Conservation (phyloP, 2,113 vertebrate genomes). For the Vicugna pacos region DNA sequence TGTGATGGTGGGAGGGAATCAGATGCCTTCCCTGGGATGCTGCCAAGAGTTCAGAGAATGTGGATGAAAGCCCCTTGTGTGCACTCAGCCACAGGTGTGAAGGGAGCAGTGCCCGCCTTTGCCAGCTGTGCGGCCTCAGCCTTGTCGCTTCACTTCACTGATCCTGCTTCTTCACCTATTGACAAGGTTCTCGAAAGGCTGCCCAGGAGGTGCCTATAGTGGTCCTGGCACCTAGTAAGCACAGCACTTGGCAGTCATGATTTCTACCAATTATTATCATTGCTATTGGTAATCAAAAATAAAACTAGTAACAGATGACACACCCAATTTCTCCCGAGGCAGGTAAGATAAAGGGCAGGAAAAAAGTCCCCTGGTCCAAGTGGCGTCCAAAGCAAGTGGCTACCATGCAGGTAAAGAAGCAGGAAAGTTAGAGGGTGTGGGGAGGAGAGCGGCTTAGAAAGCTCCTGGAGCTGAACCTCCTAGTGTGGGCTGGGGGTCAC, state of each 20-base stretch:
- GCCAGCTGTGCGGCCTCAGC: not conserved
- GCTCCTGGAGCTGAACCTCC: no score
- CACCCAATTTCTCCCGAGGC: not conserved
- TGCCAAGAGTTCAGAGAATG: not conserved
- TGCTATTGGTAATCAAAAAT: not conserved
- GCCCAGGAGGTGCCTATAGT: not conserved
- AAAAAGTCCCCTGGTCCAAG: not conserved
- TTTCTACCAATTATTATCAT: not conserved
- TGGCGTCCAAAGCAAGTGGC: not conserved
- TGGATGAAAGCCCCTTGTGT: not conserved
- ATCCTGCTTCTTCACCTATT: not conserved
- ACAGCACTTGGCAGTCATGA: not conserved
- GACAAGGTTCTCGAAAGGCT: not conserved
- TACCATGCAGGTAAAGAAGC: not conserved
- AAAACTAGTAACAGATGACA: not conserved
- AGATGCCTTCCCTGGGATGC: not conserved
- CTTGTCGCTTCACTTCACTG: not conserved
- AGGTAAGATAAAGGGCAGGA: not conserved
- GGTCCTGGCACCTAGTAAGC: not conserved
- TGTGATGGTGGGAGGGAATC: not conserved
- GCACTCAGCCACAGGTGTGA: rapidly evolving
- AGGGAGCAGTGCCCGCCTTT: not conserved
- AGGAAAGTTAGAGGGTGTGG: not conserved
- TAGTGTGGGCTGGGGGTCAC: not conserved
- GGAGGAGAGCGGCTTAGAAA: not conserved